Evolutionary conservation across 2,113 vertebrate species (phyloP).

Genomic region (Sigmodon hispidus): DNA sequence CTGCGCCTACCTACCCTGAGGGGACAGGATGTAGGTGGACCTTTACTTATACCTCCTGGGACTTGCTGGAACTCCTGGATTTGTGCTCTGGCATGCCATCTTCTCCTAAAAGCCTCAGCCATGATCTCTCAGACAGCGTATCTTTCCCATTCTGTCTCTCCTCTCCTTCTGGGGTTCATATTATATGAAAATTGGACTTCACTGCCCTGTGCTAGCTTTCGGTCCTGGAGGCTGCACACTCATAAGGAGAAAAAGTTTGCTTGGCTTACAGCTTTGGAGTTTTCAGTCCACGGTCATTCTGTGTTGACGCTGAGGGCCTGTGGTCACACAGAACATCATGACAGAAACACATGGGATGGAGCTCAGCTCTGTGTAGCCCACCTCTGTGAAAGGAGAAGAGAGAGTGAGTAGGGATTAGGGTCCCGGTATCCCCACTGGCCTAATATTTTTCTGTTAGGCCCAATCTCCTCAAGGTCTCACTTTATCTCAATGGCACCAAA

Average conservation of each 20-base stretch:
- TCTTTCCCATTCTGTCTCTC: neutral
- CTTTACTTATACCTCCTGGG: neutral
- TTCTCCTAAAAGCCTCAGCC: neutral
- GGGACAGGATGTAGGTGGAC: neutral
- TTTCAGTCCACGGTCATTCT: no score
- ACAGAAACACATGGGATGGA: no score
- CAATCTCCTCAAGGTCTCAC: neutral
- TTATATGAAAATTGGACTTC: rapidly evolving
- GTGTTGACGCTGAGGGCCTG: neutral
- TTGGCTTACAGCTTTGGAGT: neutral
- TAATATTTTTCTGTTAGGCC: neutral
- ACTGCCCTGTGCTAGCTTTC: neutral
- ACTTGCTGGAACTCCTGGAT: neutral
- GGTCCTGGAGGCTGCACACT: neutral
- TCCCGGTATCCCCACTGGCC: neutral
- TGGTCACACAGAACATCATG: neutral
- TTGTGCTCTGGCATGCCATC: neutral
- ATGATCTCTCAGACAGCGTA: rapidly evolving
- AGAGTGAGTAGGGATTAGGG: neutral
- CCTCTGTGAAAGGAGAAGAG: neutral
- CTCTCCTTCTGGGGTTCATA: neutral
- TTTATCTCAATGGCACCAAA: neutral
- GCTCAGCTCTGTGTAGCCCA: neutral
- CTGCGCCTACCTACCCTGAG: neutral
- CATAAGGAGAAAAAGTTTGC: neutral